These are phyloP conservation scores for Hypocryptadius cinnamomeus DNA, from an alignment of 2,113 vertebrate genomes.

Conservation along the genomic window DNA sequence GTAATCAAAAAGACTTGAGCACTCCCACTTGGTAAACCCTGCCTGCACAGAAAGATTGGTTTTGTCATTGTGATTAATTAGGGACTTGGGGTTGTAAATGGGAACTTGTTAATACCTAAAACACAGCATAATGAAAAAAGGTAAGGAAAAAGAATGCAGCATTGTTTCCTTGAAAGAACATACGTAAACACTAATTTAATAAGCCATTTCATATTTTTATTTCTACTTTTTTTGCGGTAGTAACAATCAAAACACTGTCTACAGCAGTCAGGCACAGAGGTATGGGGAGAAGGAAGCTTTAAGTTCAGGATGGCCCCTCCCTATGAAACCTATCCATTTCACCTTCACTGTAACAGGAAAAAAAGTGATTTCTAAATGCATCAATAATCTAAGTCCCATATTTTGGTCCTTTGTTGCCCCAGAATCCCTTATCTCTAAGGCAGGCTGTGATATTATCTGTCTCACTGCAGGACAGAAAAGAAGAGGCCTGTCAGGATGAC, in stretches of 20 bases:
- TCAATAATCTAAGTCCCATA: constrained; percentile 13
- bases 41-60: background rate
- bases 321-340: background rate
- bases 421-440: constrained; percentile 16
- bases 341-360: background rate
- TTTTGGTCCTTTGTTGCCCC: background rate
- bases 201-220: background rate
- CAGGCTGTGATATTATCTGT: constrained; percentile 58
- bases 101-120: background rate
- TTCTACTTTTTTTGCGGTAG: background rate
- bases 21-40: background rate
- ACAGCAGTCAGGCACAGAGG: background rate
- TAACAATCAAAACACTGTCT: background rate
- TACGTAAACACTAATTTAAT: background rate
- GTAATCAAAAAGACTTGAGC: background rate
- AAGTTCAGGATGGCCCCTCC: background rate
- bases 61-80: background rate
- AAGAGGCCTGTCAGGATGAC: constrained; percentile 49
- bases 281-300: background rate
- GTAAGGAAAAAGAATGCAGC: background rate
- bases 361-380: constrained; percentile 18
- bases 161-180: background rate
- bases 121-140: background rate
- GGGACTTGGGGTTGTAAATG: background rate
- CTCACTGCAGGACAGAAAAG: constrained; percentile 20